These are phyloP conservation scores for Leuciscus waleckii DNA, from an alignment of 2,797 vertebrate genomes.

Conservation along the genomic window DNA sequence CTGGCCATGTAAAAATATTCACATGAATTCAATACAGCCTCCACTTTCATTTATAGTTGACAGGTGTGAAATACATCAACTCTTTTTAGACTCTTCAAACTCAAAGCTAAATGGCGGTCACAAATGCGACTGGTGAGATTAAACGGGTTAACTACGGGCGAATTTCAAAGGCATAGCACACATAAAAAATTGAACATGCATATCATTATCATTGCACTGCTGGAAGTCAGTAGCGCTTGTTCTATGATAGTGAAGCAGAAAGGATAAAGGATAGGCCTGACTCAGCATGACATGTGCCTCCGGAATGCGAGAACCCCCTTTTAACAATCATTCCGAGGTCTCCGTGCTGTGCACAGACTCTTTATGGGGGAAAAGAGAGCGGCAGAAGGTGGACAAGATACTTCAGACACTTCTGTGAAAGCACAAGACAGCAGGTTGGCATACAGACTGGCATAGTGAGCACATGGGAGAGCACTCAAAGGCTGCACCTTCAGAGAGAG, in stretches of 20 bases:
- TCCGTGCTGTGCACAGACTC: conserved; percentile 18
- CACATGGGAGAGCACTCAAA: conserved; percentile 61
- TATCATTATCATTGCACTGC: conserved; percentile 71
- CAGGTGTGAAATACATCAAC: conserved; percentile 12
- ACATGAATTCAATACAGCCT: conserved; percentile 5
- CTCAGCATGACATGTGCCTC: conserved; percentile 43
- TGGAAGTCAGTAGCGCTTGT: conserved; percentile 18
- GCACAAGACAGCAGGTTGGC: conserved; percentile 69
- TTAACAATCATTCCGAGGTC: conserved; percentile 47
- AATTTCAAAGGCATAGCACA: conserved; percentile 72
- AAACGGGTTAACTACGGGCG: not conserved
- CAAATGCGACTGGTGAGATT: conserved; percentile 17
- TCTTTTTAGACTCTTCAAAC: conserved; percentile 19
- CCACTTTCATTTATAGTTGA: conserved; percentile 5
- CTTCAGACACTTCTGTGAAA: conserved; percentile 47
- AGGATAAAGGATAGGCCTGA: conserved; percentile 23
- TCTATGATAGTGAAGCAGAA: conserved; percentile 25
- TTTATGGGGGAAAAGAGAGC: conserved; percentile 1
- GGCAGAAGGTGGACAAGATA: conserved; percentile 35
- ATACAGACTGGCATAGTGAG: conserved; percentile 67
- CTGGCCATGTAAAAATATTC: conserved; percentile 28
- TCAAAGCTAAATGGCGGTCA: conserved; percentile 8
- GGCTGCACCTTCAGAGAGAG: conserved; percentile 76
- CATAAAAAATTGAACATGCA: conserved; percentile 77
- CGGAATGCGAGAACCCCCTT: conserved; percentile 39